Conservation (phyloP, 2,888 invertebrate genomes). For the Ganaspis brasiliensis region DNA sequence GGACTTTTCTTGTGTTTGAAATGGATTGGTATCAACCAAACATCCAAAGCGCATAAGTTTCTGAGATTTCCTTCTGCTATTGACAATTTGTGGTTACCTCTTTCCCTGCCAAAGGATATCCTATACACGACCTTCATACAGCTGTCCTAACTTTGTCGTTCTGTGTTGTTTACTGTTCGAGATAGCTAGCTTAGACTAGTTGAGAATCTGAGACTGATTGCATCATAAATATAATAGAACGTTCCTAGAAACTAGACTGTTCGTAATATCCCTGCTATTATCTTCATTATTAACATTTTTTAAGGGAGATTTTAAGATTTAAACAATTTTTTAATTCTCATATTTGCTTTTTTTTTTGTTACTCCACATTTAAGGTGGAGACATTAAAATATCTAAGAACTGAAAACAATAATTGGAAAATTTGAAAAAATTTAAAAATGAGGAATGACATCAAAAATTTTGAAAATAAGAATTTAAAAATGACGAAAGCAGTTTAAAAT, state of each 20-base stretch:
- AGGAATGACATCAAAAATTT: too few species aligned
- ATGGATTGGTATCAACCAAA: neutral
- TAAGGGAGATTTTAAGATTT: too few species aligned
- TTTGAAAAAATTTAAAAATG: too few species aligned
- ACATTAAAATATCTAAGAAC: too few species aligned
- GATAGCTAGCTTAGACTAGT: conserved; percentile 18
- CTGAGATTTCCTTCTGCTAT: conserved; percentile 11
- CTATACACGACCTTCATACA: conserved; percentile 63
- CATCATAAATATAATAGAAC: neutral
- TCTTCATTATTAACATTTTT: too few species aligned
- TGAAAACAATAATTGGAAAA: too few species aligned
- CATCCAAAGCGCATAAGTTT: conserved; percentile 20
- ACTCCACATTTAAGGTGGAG: too few species aligned
- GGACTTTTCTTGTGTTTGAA: neutral
- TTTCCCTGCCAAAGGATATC: conserved; percentile 58
- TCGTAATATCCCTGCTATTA: neutral
- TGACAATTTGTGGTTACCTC: conserved; percentile 29
- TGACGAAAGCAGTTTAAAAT: too few species aligned
- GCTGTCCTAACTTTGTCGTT: conserved; percentile 69
- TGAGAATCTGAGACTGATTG: neutral
- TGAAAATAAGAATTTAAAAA: too few species aligned
- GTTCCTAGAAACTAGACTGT: too few species aligned
- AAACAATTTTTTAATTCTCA: too few species aligned
- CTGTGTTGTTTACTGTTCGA: neutral
- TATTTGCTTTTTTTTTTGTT: too few species aligned